Conservation (phyloP, 2,113 vertebrate species). For the Ceyx cyanopectus region DNA sequence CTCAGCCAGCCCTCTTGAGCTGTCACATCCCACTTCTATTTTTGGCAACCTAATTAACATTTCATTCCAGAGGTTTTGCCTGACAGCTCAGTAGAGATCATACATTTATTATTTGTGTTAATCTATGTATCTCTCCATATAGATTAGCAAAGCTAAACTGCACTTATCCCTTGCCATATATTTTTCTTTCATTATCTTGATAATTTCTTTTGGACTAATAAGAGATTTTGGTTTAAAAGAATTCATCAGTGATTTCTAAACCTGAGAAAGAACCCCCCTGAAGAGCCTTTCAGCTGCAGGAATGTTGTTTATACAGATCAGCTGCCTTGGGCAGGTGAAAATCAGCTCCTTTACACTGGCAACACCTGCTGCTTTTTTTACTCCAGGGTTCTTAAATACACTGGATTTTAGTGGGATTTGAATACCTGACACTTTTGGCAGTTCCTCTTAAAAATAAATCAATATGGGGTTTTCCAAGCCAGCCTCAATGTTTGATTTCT, state of each 20-base stretch:
- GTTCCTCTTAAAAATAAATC: neutral
- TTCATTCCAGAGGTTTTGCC: neutral
- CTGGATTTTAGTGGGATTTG: neutral
- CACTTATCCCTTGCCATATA: neutral
- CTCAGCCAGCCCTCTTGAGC: neutral
- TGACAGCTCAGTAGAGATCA: neutral
- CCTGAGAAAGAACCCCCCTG: neutral
- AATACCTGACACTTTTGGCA: neutral
- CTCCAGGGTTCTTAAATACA: neutral
- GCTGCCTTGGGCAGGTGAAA: neutral
- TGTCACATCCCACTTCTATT: constrained; percentile 11
- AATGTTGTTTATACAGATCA: neutral
- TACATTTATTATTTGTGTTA: accelerated
- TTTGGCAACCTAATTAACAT: constrained; percentile 48
- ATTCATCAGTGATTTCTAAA: neutral
- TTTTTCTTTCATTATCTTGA: neutral
- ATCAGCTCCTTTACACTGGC: neutral
- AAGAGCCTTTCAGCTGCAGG: neutral
- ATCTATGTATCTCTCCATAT: neutral
- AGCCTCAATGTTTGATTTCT: neutral
- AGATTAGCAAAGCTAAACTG: neutral
- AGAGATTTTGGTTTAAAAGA: neutral
- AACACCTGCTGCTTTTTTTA: neutral
- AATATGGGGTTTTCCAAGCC: neutral
- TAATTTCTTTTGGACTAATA: neutral